Evolutionary conservation across 1,140 invertebrate species (phyloP), one percentile per base, ranked within the genome.

Genomic region (Bemisia tabaci): DNA sequence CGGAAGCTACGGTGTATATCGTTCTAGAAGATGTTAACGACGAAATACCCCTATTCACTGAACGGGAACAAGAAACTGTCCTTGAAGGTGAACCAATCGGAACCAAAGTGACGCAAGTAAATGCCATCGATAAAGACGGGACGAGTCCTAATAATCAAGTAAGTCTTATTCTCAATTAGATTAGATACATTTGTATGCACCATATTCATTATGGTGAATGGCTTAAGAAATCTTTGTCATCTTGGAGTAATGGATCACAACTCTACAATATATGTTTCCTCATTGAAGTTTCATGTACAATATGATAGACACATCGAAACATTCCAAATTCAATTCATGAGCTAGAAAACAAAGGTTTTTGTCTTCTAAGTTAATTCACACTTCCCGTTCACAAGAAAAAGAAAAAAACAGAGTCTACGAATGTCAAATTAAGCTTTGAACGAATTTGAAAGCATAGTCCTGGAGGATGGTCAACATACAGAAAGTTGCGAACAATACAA

Each of bases 11-110:
- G 39, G 91, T 95, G 66, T 90, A 88, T 79, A 94, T 97, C 73
- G 88, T 92, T 82, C 79, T 97, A 60, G 91, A 95, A 79, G 94
- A 97, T 79, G 94, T 96, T 60, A 97, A 97, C 79, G 94, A 97
- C 78, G 94, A 97, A 79, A 96, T 97, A 75, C 94, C 93, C 9
- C 80, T 95, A 67, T 97, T 96, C 78, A 94, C 91, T 68, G 92
- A 95, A 81, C 81, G 92, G 73, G 91, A 96, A 79, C 92, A 95
- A 77, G 93, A 94, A 81, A 95, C 91, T 21, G 94, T 95, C 59
- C 82, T 94, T 63, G 94, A 95, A 81, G 92, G 94, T 62, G 92
- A 97, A 79, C 91, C 90, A 25, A 86, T 92, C 69, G 94, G 94
- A 48, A 95, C 93, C 63, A 91, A 92, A 81, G 95, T 98, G 66